Evolutionary conservation across 1,140 invertebrate genomes (phyloP).

Genomic region (Dendrolimus kikuchii): DNA sequence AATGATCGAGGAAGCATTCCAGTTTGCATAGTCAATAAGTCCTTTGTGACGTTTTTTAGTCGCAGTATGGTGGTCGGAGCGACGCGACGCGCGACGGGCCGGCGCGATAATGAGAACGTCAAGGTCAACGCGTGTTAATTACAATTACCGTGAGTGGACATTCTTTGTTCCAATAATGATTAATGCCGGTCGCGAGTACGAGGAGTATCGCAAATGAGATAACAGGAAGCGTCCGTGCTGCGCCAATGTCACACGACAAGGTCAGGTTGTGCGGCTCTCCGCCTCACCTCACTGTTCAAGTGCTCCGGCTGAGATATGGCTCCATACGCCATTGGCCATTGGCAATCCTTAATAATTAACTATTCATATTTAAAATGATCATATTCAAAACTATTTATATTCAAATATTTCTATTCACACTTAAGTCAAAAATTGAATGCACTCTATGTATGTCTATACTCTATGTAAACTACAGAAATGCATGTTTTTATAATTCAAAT

Average conservation of each 20-base stretch:
- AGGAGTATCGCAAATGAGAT: slow-evolving; percentile 56
- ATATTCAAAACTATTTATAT: no score
- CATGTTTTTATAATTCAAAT: no score
- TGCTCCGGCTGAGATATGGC: background rate
- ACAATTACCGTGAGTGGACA: slow-evolving; percentile 68
- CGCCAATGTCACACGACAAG: slow-evolving; percentile 56
- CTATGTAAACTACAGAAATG: no score
- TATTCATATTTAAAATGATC: no score
- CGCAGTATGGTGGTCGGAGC: slow-evolving; percentile 42
- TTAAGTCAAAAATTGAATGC: no score
- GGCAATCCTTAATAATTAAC: no score
- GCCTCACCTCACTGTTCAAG: slow-evolving; percentile 3
- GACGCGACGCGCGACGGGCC: background rate
- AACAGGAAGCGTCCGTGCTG: slow-evolving; percentile 59
- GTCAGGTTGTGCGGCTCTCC: slow-evolving; percentile 19
- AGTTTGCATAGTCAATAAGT: slow-evolving; percentile 40
- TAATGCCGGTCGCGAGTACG: slow-evolving; percentile 58
- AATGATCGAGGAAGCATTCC: slow-evolving; percentile 56
- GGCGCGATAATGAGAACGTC: slow-evolving; percentile 50
- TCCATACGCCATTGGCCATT: no score
- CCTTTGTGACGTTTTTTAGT: slow-evolving; percentile 49
- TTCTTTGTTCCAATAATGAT: slow-evolving; percentile 69
- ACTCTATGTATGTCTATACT: no score
- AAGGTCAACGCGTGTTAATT: slow-evolving; percentile 66
- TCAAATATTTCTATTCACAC: no score